A percentile compares a stretch with the other conserved stretches of the same genome.
These are phyloP conservation scores for Caenorhabditis wallacei DNA, from an alignment of 2,888 invertebrate species.

Conservation along the genomic window DNA sequence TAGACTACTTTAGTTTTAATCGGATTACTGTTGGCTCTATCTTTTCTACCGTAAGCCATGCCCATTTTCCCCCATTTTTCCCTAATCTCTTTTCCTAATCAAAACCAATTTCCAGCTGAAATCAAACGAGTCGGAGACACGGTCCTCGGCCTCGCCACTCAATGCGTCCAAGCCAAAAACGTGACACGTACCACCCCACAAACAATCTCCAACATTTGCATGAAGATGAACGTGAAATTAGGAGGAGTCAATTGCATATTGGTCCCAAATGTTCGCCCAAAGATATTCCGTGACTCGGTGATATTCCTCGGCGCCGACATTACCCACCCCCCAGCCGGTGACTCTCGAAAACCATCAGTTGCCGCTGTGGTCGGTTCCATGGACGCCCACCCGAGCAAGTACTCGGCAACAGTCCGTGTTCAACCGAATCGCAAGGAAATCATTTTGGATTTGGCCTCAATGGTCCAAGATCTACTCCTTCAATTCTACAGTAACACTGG, in stretches of 20 bases:
- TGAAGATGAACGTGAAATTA: constrained; percentile 99
- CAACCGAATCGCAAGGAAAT: constrained; percentile 93
- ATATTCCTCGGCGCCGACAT: constrained; percentile 99
- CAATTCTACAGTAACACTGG: constrained; percentile 99
- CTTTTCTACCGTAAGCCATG: no score
- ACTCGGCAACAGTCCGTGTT: constrained; percentile 97
- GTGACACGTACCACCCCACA: constrained; percentile 99
- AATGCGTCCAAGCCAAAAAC: constrained; percentile 99
- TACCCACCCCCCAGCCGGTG: constrained; percentile 98
- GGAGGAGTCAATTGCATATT: constrained; percentile 99
- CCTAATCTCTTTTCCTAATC: background rate
- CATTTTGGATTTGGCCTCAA: constrained; percentile 97
- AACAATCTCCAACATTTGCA: constrained; percentile 97
- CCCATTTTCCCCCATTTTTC: no score
- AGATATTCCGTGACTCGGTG: constrained; percentile 98
- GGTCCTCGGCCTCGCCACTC: constrained; percentile 98
- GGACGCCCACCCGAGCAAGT: constrained; percentile 95
- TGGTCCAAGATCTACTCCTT: constrained; percentile 96
- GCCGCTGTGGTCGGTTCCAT: constrained; percentile 94
- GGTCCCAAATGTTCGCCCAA: constrained; percentile 93
- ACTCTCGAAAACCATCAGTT: constrained; percentile 95
- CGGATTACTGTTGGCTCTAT: no score
- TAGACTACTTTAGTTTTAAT: no score
- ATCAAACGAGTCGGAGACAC: constrained; percentile 99
- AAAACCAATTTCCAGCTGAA: constrained; percentile 88